These are phyloP conservation scores for Egretta garzetta DNA, from an alignment of 2,113 vertebrate species.

Conservation along the genomic window DNA sequence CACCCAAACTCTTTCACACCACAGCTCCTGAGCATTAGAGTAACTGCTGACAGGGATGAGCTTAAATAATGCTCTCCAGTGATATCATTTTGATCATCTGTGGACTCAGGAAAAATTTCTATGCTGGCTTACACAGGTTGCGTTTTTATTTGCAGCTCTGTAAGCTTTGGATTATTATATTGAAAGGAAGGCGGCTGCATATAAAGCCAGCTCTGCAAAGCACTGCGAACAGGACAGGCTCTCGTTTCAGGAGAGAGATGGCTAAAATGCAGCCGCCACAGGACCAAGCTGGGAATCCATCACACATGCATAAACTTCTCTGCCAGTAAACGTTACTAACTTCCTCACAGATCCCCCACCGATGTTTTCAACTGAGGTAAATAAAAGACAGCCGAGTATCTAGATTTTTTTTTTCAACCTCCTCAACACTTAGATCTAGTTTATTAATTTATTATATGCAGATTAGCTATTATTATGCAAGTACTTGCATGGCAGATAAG, in stretches of 20 bases:
- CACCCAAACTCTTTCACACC: not conserved
- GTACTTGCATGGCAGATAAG: not conserved
- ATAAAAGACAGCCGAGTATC: not conserved
- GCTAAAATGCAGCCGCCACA: not conserved
- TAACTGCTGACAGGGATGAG: not conserved
- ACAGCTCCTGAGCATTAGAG: not conserved
- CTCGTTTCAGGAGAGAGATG: not conserved
- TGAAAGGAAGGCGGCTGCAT: not conserved
- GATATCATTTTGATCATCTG: not conserved
- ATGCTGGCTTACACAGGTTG: not conserved
- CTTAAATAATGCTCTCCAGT: not conserved
- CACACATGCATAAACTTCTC: not conserved
- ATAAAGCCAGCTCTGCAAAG: not conserved
- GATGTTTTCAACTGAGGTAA: not conserved
- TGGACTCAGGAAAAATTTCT: not conserved
- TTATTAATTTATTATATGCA: slow-evolving; percentile 19
- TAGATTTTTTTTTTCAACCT: not conserved
- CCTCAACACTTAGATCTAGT: not conserved
- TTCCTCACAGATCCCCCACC: not conserved
- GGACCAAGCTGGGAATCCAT: not conserved
- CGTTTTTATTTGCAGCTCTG: not conserved
- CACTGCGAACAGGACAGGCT: not conserved
- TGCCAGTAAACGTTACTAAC: not conserved
- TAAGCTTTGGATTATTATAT: not conserved
- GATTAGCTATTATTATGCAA: slow-evolving; percentile 26